These are phyloP conservation scores for Cavia aperea DNA, from an alignment of 2,113 vertebrate species.

Conservation along the genomic window DNA sequence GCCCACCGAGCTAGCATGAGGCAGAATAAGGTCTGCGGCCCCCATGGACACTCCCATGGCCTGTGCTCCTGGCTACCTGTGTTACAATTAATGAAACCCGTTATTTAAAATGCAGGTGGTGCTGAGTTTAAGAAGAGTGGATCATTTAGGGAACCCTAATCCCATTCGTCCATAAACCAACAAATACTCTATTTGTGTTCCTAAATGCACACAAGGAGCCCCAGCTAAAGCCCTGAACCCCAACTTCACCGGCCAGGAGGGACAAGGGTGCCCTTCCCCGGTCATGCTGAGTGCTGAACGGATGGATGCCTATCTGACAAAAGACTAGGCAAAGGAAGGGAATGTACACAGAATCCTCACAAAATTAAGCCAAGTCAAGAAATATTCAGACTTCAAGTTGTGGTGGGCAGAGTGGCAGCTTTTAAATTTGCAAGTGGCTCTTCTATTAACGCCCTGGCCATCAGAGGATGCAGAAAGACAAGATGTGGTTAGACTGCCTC, in stretches of 20 bases:
- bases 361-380: not conserved
- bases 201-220: not conserved
- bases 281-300: not conserved
- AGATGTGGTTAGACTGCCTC: not conserved
- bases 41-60: not conserved
- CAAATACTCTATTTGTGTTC: not conserved
- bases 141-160: not conserved
- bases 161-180: not conserved
- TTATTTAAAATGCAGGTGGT: not conserved
- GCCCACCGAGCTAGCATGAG: not conserved
- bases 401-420: not conserved
- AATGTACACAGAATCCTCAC: not conserved
- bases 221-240: not conserved
- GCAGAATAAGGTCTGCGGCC: not conserved
- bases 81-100: not conserved
- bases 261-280: fast-evolving
- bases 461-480: not conserved
- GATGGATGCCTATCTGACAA: not conserved
- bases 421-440: not conserved
- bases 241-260: not conserved
- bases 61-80: not conserved
- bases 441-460: not conserved
- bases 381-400: not conserved
- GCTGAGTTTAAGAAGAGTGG: not conserved
- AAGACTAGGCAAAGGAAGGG: not conserved